A percentile compares a stretch with the other conserved stretches of the same genome.
Conservation (phyloP, 2,113 vertebrate genomes). For the Proteles cristata region DNA sequence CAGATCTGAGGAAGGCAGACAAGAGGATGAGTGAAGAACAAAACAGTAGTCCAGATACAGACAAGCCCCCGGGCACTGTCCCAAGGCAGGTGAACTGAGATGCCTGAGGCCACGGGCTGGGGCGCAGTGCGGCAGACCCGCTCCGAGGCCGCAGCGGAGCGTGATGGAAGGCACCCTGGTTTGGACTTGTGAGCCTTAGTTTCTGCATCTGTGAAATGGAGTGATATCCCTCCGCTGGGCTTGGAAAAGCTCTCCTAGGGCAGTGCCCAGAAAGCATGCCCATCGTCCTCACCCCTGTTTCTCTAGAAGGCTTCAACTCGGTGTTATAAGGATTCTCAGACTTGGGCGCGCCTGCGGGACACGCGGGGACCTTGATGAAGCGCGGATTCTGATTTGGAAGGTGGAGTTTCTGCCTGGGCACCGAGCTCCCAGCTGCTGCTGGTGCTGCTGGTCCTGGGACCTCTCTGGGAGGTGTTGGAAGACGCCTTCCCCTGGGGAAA, state of each 20-base stretch:
- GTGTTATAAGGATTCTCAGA: not conserved
- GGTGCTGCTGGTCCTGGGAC: no score
- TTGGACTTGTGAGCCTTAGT: not conserved
- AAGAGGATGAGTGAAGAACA: not conserved
- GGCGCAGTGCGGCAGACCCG: not conserved
- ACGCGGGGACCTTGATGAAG: not conserved
- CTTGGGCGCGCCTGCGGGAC: not conserved
- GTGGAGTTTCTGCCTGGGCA: not conserved
- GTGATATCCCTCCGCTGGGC: not conserved
- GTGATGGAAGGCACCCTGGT: not conserved
- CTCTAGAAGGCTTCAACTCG: not conserved
- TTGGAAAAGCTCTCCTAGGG: not conserved
- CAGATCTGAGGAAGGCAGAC: not conserved
- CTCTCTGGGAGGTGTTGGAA: not conserved
- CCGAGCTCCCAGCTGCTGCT: not conserved
- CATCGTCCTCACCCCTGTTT: not conserved
- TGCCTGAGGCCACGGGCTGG: no score
- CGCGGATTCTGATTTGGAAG: not conserved
- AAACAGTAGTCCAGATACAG: not conserved
- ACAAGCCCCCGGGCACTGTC: not conserved
- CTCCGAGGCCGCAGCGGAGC: not conserved
- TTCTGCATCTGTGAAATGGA: not conserved
- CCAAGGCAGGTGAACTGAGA: not conserved
- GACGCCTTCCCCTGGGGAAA: not conserved
- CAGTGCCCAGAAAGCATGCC: not conserved